Evolutionary conservation across 2,113 vertebrate species (phyloP).

Genomic region (Gadus chalcogrammus): DNA sequence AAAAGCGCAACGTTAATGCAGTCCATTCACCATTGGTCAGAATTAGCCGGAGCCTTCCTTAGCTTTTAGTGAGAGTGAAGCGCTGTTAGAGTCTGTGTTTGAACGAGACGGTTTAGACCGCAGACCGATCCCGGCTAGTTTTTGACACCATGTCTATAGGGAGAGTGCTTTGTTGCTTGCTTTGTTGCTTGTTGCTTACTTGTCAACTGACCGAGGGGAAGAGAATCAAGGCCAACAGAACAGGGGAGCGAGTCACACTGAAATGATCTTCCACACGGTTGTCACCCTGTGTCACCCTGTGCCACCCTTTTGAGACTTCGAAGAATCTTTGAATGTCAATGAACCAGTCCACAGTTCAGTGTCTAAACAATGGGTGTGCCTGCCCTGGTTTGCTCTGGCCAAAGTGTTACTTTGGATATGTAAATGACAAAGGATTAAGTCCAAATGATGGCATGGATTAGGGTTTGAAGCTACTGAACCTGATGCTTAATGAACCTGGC

Average conservation of each 20-base stretch:
- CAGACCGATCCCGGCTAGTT: no score
- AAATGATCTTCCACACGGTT: background rate
- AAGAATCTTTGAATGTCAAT: background rate
- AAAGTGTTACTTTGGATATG: background rate
- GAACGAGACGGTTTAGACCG: no score
- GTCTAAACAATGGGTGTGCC: background rate
- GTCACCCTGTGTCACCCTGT: background rate
- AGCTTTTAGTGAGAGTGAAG: no score
- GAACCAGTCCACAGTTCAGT: background rate
- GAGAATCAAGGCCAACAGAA: conserved; percentile 50
- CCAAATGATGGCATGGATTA: no score
- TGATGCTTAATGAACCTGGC: no score
- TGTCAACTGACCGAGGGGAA: conserved; percentile 52
- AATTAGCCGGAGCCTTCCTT: no score
- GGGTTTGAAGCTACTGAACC: no score
- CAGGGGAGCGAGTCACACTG: conserved; percentile 35
- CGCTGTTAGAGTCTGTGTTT: no score
- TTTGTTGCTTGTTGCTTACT: conserved; percentile 45
- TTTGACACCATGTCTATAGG: conserved; percentile 52
- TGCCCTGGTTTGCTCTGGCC: background rate
- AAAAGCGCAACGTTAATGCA: no score
- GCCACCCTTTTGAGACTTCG: background rate
- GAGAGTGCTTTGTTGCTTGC: conserved; percentile 46
- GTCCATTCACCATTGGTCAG: no score
- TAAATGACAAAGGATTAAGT: background rate